Evolutionary conservation across 2,888 invertebrate species (phyloP), one percentile per base, ranked within the genome.

Genomic region (Frankliniella fusca): DNA sequence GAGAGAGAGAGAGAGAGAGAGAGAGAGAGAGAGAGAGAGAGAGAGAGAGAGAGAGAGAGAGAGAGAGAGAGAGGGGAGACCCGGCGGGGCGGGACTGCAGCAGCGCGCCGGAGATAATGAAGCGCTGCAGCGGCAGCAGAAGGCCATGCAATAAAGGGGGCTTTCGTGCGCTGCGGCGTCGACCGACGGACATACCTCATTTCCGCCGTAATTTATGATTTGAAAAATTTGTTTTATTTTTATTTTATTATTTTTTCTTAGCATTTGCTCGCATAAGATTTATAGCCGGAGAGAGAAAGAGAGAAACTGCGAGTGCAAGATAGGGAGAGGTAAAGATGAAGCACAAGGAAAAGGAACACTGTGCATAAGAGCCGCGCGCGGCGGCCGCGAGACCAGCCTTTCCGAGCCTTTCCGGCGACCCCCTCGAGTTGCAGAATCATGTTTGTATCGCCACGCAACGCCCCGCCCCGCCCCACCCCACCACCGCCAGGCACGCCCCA

Each of bases 1-100:
- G 10, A 9, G 54, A 54, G 54, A 11, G 9, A 20, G 65, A 7
- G 15, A 65, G 15, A 10, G 65, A 65, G 20, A 20, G 65, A 65
- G 65, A 20, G 65, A 65, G 65, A 65, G 20, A 65, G 65, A 65
- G 65, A 65, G 65, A 65, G 65, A 15, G 20, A 65, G 65, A 65
- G 20, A 65, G 65, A 20, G 65, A 65, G 65, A 65, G 65, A 65
- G 20, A 65, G 11, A 65, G 12, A 65, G 65, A 20, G 65, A 65
- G 20, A 50, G 50, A 50, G 50, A 50, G 50, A 50, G 54, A 3
- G 18, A 9, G 54, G 18, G 3, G 38, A 3, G 38, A 5, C 38
- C 3, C 3, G 38, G 38, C 38, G 38, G 2, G 38, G 38, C 38
- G 38, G 38, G 38, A 2, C 38, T 38, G 38, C 38, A 38, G 38